A percentile compares a stretch with the other conserved stretches of the same genome.
Conservation (phyloP, 2,797 vertebrate genomes). For the Spinibarbus caldwelli region DNA sequence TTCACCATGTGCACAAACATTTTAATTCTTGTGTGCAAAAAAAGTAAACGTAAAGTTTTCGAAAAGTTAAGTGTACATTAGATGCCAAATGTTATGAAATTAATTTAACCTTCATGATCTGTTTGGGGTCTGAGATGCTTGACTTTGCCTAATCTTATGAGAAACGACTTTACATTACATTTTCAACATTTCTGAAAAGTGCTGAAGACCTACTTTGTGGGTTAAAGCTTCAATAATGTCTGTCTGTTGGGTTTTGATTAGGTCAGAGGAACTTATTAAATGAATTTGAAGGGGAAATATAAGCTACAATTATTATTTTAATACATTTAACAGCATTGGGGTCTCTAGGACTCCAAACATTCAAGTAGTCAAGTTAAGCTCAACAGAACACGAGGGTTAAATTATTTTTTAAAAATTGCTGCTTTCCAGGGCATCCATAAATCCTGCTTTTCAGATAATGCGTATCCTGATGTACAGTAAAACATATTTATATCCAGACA, state of each 20-base stretch:
- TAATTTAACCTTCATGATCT: background rate
- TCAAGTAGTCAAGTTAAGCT: background rate
- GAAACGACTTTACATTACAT: background rate
- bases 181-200: background rate
- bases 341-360: background rate
- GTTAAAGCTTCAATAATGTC: slow-evolving; percentile 7
- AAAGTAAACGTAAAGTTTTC: slow-evolving; percentile 42
- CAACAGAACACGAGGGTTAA: background rate
- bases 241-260: slow-evolving; percentile 8
- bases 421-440: background rate
- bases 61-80: background rate
- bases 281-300: background rate
- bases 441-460: background rate
- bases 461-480: slow-evolving; percentile 6
- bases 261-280: slow-evolving; percentile 8
- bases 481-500: slow-evolving; percentile 20
- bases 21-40: slow-evolving; percentile 47
- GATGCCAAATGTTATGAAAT: background rate
- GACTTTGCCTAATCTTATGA: slow-evolving; percentile 5
- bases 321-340: background rate
- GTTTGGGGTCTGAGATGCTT: background rate
- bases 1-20: slow-evolving; percentile 53
- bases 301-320: background rate
- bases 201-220: background rate
- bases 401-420: background rate